Evolutionary conservation across 2,888 invertebrate species (phyloP).

Genomic region (Octodonta nipae): DNA sequence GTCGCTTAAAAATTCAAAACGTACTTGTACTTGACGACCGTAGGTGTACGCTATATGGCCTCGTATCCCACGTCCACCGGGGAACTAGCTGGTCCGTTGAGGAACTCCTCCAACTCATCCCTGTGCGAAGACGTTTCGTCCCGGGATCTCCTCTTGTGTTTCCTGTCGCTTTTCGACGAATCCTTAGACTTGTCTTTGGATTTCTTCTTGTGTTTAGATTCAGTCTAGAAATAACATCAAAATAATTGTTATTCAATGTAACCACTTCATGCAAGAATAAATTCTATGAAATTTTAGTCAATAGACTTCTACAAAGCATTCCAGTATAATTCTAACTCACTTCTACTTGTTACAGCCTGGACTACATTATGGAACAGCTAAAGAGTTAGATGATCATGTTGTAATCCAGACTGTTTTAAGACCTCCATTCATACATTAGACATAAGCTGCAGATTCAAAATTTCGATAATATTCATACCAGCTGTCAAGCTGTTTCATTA

Average conservation of each 20-base stretch:
- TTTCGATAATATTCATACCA: too few relatives aligned
- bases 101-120: constrained; percentile 50
- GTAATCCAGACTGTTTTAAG: too few relatives aligned
- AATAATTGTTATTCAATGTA: not conserved
- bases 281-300: too few relatives aligned
- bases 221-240: constrained; percentile 16
- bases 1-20: constrained; percentile 11
- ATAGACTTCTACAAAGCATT: too few relatives aligned
- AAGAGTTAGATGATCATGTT: too few relatives aligned
- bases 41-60: constrained; percentile 38
- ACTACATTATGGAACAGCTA: too few relatives aligned
- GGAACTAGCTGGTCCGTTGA: constrained; percentile 42
- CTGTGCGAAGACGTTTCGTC: constrained; percentile 33
- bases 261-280: not conserved
- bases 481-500: too few relatives aligned
- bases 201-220: constrained; percentile 34
- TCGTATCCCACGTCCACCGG: constrained; percentile 46
- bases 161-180: constrained; percentile 28
- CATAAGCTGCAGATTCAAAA: too few relatives aligned
- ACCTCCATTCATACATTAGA: too few relatives aligned
- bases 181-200: constrained; percentile 45
- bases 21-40: constrained; percentile 10
- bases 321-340: too few relatives aligned
- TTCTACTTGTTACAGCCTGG: too few relatives aligned
- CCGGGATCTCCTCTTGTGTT: constrained; percentile 36